Base-by-base conservation (phyloP, 23 tunicate genomes). In the Clavelina lepadiformis region DNA sequence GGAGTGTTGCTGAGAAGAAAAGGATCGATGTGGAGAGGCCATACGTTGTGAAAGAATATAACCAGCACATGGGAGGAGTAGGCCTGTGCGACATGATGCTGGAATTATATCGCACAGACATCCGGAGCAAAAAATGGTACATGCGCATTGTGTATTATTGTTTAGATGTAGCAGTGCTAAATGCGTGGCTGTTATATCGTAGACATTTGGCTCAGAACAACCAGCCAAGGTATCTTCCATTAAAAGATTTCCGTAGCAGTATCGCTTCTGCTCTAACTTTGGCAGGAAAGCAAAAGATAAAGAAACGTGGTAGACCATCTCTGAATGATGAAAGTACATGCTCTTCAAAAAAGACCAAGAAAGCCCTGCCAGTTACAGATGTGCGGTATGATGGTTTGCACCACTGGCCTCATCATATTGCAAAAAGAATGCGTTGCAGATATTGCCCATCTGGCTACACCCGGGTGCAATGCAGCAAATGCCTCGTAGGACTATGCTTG, bases 71-170 rank as follows among this genome's bases (percentile, higher is more conserved):
- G 69, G 69, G 69, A 35, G 69, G 69, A 35, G 69, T 63, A 6
- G 69, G 38, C 51, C 51, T 63, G 23, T 63, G 69, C 27, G 69
- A 63, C 69, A 63, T 63, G 51, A 35, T 63, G 69, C 5, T 11
- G 28, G 69, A 59, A 59, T 28, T 59, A 26, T 59, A 59, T 28
- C 35, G 65, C n/a, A 59, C 65, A 24, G 65, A 29, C 69, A 63
- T 63, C 50, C 37, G 69, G 27, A 63, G 69, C 23, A 63, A 23
- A 13, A 63, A 36, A 37, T 63, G 69, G 50, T 63, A 63, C 69
- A 35, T 63, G 69, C 50, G 69, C 5, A 63, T 63, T 6, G 69
- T 63, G 69, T 63, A 63, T 28, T 63, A 37, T 37, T 63, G 69
- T 28, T 35, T 63, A 35, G 69, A 63, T 37, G 51, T 63, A 3